A percentile compares a stretch with the other conserved stretches of the same genome.
Evolutionary conservation across 2,888 invertebrate species (phyloP).

Genomic region (Philereme transversata): DNA sequence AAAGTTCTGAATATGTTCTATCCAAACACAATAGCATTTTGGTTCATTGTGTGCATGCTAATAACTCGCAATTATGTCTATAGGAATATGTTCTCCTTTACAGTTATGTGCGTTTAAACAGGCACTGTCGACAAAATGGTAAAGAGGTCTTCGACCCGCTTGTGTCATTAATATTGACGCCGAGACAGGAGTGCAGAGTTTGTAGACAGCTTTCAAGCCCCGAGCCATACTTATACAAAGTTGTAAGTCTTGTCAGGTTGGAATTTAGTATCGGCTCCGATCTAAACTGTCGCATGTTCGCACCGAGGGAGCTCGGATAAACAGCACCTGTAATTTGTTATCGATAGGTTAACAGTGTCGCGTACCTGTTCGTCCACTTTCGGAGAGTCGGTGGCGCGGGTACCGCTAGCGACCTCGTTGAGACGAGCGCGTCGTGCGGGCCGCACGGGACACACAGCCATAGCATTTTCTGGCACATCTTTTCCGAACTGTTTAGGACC

Average conservation of each 20-base stretch:
- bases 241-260: conserved; percentile 38
- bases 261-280: conserved; percentile 54
- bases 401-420: conserved; percentile 84
- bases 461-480: conserved; percentile 67
- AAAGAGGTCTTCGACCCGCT: conserved; percentile 60
- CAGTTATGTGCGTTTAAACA: conserved; percentile 54
- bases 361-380: conserved; percentile 83
- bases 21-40: conserved; percentile 33
- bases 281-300: conserved; percentile 56
- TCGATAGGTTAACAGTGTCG: conserved; percentile 80
- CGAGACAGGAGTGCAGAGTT: conserved; percentile 36
- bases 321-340: conserved; percentile 75
- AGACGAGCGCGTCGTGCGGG: conserved; percentile 74
- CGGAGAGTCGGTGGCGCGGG: conserved; percentile 75
- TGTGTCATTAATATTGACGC: conserved; percentile 48
- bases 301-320: conserved; percentile 52
- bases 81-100: conserved; percentile 47
- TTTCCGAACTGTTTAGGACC: conserved; percentile 72
- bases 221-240: conserved; percentile 49
- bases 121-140: conserved; percentile 50
- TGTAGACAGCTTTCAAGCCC: conserved; percentile 58
- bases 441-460: conserved; percentile 75
- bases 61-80: conserved; percentile 48
- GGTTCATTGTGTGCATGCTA: conserved; percentile 46
- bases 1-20: conserved; percentile 43